phyloP scores from a whole-genome alignment of 2,888 invertebrate genomes.

The Drosophila kuntzei region DNA sequence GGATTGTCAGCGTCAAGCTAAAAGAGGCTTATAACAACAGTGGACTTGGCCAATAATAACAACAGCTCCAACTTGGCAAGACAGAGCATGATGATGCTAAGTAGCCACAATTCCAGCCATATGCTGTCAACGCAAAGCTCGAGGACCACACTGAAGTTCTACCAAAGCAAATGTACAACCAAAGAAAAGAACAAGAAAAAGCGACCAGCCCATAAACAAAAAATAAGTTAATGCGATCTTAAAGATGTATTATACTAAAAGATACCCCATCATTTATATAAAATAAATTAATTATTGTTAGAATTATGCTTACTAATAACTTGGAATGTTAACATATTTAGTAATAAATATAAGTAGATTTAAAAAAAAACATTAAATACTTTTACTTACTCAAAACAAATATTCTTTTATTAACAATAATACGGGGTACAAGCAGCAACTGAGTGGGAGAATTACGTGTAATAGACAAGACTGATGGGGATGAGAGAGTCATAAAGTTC shows the following conservation, averaged over 20 bases:
- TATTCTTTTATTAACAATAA: background rate
- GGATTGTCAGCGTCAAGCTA: slow-evolving; percentile 70
- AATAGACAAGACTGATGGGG: slow-evolving; percentile 44
- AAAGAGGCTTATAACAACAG: slow-evolving; percentile 76
- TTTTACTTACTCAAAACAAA: background rate
- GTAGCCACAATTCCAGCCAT: slow-evolving; percentile 75
- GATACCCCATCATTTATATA: slow-evolving; percentile 5
- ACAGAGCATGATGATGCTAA: slow-evolving; percentile 61
- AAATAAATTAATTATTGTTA: background rate
- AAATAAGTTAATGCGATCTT: slow-evolving; percentile 29
- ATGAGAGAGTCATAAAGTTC: slow-evolving; percentile 63
- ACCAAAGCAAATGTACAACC: slow-evolving; percentile 47
- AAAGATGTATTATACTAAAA: background rate
- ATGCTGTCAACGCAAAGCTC: slow-evolving; percentile 70
- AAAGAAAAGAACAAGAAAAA: slow-evolving; percentile 26
- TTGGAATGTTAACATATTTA: background rate
- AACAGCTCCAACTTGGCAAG: slow-evolving; percentile 28
- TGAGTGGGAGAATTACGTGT: slow-evolving; percentile 52
- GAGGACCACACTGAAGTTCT: slow-evolving; percentile 40
- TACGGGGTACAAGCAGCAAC: slow-evolving; percentile 7
- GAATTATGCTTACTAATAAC: too few species aligned
- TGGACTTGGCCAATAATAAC: slow-evolving; percentile 54
- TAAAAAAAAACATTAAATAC: background rate
- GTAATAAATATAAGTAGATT: background rate
- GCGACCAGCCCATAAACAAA: slow-evolving; percentile 55